Conservation (phyloP, 1,140 invertebrate genomes). For the Hydropsyche tenuis region DNA sequence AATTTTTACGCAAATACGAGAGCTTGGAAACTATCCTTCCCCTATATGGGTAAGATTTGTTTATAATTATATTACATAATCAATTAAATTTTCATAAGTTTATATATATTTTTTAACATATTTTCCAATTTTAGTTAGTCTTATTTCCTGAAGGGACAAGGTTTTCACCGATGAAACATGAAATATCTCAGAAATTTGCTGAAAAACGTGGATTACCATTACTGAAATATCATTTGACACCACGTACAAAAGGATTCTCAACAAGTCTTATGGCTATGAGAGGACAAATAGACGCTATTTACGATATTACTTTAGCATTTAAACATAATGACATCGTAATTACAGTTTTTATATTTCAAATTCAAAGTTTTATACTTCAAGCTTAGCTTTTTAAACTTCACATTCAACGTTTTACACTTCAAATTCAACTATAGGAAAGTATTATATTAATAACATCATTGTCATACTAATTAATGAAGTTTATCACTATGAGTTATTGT, state of each 20-base stretch:
- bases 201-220: constrained; percentile 81
- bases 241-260: constrained; percentile 89
- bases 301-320: constrained; percentile 84
- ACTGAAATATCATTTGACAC: constrained; percentile 89
- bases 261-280: constrained; percentile 74
- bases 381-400: too few species aligned
- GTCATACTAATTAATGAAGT: too few species aligned
- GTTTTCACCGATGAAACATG: constrained; percentile 87
- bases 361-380: too few species aligned
- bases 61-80: constrained; percentile 2
- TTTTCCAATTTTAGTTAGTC: constrained; percentile 68
- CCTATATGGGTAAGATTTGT: constrained; percentile 76
- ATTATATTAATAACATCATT: too few species aligned
- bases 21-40: constrained; percentile 87
- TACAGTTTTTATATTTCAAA: too few species aligned
- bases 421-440: too few species aligned
- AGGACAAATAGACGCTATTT: constrained; percentile 81
- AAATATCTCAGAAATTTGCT: constrained; percentile 86
- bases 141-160: constrained; percentile 93
- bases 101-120: neutral
- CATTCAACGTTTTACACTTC: too few species aligned
- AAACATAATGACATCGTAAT: constrained; percentile 63
- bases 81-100: neutral
- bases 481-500: too few species aligned
- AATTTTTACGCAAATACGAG: constrained; percentile 79